Evolutionary conservation across 2,888 invertebrate species (phyloP).

Genomic region (Troilus luridus): DNA sequence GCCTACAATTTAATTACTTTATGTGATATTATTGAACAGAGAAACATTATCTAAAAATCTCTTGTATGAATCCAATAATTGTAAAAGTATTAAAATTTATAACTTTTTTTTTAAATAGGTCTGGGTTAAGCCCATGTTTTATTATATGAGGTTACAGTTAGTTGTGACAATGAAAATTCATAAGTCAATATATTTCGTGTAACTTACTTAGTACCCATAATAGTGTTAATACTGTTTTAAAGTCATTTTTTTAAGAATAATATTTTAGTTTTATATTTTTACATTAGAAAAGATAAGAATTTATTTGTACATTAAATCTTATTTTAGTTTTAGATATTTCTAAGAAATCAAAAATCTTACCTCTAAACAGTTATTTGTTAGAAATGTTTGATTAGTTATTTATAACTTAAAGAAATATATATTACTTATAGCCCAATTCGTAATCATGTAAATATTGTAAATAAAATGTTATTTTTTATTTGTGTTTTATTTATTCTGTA

Average conservation of each 20-base stretch:
- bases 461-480: constrained; percentile 32
- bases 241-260: constrained; percentile 1
- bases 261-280: neutral
- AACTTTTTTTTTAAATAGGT: neutral
- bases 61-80: neutral
- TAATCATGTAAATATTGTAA: constrained; percentile 9
- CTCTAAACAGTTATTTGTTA: neutral
- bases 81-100: neutral
- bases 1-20: neutral
- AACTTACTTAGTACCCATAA: neutral
- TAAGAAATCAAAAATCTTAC: constrained; percentile 31
- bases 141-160: neutral
- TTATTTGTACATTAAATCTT: neutral
- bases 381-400: neutral
- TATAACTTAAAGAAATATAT: no score
- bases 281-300: neutral
- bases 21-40: neutral
- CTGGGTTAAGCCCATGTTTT: neutral
- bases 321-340: neutral
- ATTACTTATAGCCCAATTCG: neutral
- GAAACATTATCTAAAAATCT: neutral
- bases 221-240: neutral
- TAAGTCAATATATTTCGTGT: neutral
- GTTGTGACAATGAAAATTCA: neutral
- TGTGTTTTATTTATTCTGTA: neutral